Evolutionary conservation across 2,888 invertebrate species (phyloP), one percentile per base, ranked within the genome.

Genomic region (Gasteruption jaculator): DNA sequence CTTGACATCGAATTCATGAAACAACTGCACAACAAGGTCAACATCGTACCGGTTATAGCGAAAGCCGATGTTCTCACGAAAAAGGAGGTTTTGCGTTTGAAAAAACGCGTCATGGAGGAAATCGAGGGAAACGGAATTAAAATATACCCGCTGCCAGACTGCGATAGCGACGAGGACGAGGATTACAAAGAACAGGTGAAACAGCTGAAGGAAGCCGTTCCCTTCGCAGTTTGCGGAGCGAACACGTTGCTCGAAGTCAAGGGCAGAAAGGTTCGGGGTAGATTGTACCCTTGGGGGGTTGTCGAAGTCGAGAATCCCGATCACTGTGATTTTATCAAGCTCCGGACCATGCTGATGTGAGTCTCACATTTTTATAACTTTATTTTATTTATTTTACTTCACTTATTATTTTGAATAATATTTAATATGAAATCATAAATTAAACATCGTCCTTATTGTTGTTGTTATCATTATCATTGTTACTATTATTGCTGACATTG

Each of bases 241-340:
- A 92, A 91, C 66, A 86, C 88, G 2, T 73, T 87, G 46, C 77
- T 96, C 50, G 96, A 96, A 73, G 92, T 94, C 16, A 86, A 91
- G 63, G 94, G 94, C 30, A 81, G 88, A 38, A 89, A 91, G 72
- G 93, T 96, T 46, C 80, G 95, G 42, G 97, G 96, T 18, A 82
- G 96, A 2, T 79, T 92, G 45, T 97, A 96, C 76, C 95, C 96
- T 0, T 97, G 96, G 96, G 96, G 96, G 25, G 94, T 96, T 2
- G 94, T 96, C 6, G 96, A 96, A 74, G 94, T 96, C 8, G 96
- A 97, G 73, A 96, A 96, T 77, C 93, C 95, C 0, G 94, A 95
- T 31, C 96, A 96, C 68, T 95, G 95, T 74, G 96, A 97, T 76
- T 97, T 96, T 70, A 93, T 95, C 63, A 96, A 95, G 71, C 80